These are phyloP conservation scores for Cosmia pyralina DNA, from an alignment of 2,888 invertebrate species.

Conservation along the genomic window DNA sequence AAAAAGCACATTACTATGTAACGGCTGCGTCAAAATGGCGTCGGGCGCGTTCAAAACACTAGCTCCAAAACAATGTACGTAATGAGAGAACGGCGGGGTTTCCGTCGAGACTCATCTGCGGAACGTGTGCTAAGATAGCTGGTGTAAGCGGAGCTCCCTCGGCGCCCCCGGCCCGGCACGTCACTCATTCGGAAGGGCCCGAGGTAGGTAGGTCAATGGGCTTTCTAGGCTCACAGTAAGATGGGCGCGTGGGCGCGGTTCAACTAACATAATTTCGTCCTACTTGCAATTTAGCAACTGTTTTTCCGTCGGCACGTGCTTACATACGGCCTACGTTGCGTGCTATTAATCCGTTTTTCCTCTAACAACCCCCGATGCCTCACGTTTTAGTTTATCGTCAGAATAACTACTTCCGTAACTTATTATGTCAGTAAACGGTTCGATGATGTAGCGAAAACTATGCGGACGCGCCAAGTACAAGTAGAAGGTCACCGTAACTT, in stretches of 20 bases:
- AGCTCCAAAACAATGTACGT: constrained; percentile 77
- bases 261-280: constrained; percentile 77
- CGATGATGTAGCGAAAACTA: constrained; percentile 29
- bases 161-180: constrained; percentile 56
- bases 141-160: constrained; percentile 66
- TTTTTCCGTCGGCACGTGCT: constrained; percentile 76
- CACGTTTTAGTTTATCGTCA: constrained; percentile 47
- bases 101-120: constrained; percentile 78
- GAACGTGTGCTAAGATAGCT: constrained; percentile 73
- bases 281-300: constrained; percentile 81
- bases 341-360: constrained; percentile 62
- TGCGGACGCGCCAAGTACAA: constrained; percentile 37
- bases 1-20: constrained; percentile 62
- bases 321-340: constrained; percentile 67
- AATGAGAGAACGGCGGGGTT: constrained; percentile 79
- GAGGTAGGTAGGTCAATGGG: constrained; percentile 78
- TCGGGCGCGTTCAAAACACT: constrained; percentile 76
- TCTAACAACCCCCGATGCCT: constrained; percentile 47
- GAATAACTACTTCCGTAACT: constrained; percentile 58
- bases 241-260: constrained; percentile 75
- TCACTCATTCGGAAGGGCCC: constrained; percentile 65
- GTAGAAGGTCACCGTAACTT: constrained; percentile 52
- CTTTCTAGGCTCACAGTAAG: constrained; percentile 71
- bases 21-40: constrained; percentile 66
- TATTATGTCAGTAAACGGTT: constrained; percentile 42